Conservation (phyloP, 2,797 vertebrate genomes). For the Bufotes viridis region DNA sequence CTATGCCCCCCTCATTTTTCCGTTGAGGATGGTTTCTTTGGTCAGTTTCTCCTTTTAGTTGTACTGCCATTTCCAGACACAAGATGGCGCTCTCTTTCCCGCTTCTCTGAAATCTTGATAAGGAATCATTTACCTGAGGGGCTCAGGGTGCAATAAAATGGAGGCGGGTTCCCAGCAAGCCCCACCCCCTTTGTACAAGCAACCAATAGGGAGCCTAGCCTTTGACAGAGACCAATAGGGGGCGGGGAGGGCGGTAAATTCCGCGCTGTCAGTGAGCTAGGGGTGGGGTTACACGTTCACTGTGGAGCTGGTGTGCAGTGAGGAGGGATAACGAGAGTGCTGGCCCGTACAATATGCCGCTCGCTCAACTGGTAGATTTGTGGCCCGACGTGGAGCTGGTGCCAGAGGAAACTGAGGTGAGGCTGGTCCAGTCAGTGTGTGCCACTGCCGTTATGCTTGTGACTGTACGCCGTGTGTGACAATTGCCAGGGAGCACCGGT, state of each 20-base stretch:
- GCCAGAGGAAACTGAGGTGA: constrained; percentile 57
- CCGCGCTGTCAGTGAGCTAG: constrained; percentile 42
- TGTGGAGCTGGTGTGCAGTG: not conserved
- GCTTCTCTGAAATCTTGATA: not conserved
- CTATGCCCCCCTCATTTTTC: too few relatives aligned
- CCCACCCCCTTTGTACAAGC: not conserved
- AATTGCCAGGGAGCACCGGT: not conserved
- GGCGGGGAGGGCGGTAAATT: constrained; percentile 26
- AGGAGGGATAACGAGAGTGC: not conserved
- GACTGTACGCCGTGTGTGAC: not conserved
- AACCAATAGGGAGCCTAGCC: not conserved
- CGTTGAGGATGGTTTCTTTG: too few relatives aligned
- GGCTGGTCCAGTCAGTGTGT: not conserved
- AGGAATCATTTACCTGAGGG: constrained; percentile 46
- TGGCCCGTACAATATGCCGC: constrained; percentile 40
- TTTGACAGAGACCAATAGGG: not conserved
- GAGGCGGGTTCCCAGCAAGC: not conserved
- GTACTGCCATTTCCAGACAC: not conserved
- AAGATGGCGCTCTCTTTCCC: constrained; percentile 48
- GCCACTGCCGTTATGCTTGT: not conserved
- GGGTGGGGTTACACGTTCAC: constrained; percentile 31
- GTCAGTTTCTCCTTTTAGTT: too few relatives aligned
- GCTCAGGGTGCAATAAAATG: not conserved
- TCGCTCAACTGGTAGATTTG: constrained; percentile 52
- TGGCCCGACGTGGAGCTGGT: constrained; percentile 58